Conservation (phyloP, 2,797 vertebrate species). For the Rhadinocentrus ornatus region DNA sequence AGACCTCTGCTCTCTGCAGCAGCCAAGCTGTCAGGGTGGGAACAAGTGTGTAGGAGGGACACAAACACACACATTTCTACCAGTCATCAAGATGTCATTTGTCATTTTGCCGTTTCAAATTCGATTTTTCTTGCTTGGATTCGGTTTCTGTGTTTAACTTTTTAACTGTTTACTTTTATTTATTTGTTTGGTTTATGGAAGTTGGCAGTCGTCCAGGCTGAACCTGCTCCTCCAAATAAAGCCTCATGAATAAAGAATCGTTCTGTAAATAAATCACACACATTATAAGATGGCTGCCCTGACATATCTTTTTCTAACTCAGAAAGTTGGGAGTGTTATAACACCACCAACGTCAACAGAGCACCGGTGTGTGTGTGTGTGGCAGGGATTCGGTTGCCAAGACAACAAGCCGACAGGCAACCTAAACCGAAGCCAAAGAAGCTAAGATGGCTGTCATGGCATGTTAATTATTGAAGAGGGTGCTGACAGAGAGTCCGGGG, state of each 20-base stretch:
- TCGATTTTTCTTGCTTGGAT: neutral
- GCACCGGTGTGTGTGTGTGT: slow-evolving; percentile 26
- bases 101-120: neutral
- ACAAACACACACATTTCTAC: neutral
- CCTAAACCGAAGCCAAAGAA: slow-evolving; percentile 61
- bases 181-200: slow-evolving; percentile 17
- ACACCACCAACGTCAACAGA: slow-evolving; percentile 32
- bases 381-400: slow-evolving; percentile 49
- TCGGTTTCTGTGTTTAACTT: neutral
- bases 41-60: slow-evolving; percentile 49
- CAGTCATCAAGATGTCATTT: slow-evolving; percentile 3
- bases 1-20: slow-evolving; percentile 63
- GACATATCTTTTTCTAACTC: slow-evolving; percentile 26
- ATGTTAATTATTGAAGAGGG: slow-evolving; percentile 74
- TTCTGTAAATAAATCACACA: slow-evolving; percentile 49
- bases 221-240: slow-evolving; percentile 8
- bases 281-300: slow-evolving; percentile 57
- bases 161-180: neutral
- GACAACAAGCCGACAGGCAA: slow-evolving; percentile 69
- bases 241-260: slow-evolving; percentile 56
- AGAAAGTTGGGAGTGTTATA: slow-evolving; percentile 45
- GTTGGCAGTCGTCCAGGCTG: neutral
- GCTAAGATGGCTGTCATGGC: slow-evolving; percentile 75
- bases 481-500: slow-evolving; percentile 56
- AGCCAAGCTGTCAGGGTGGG: slow-evolving; percentile 69